These are phyloP conservation scores for Sisyra nigra DNA, from an alignment of 2,888 invertebrate genomes.

Conservation along the genomic window DNA sequence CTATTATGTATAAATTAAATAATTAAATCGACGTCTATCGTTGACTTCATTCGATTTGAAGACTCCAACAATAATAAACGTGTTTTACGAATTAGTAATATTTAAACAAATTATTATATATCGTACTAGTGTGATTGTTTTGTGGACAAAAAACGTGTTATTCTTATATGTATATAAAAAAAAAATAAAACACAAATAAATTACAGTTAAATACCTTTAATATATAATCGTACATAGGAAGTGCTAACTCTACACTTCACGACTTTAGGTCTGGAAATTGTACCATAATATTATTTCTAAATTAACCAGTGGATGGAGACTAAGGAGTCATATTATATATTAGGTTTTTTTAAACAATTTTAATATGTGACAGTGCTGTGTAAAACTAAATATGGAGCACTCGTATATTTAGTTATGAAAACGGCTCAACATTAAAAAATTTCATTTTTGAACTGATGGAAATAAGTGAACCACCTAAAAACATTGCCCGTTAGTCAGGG, in stretches of 20 bases:
- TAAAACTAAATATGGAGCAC: too few relatives aligned
- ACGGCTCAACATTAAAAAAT: too few relatives aligned
- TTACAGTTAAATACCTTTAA: background rate
- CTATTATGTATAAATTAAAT: background rate
- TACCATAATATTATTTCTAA: background rate
- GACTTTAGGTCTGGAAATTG: background rate
- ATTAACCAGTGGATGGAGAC: background rate
- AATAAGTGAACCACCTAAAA: too few relatives aligned
- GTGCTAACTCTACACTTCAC: background rate
- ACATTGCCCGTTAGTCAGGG: too few relatives aligned
- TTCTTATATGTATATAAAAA: background rate
- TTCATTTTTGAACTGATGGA: too few relatives aligned
- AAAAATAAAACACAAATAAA: background rate
- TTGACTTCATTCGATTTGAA: background rate
- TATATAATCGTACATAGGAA: background rate
- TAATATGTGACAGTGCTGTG: background rate
- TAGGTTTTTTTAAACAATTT: background rate
- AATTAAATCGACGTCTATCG: background rate
- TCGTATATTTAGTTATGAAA: too few relatives aligned
- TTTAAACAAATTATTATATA: background rate
- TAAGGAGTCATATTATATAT: background rate
- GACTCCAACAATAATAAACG: background rate
- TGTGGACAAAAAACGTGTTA: background rate
- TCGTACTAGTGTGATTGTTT: background rate
- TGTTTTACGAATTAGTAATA: constrained; percentile 5